Conservation (phyloP, 2,113 vertebrate genomes). For the Calidris pygmaea region DNA sequence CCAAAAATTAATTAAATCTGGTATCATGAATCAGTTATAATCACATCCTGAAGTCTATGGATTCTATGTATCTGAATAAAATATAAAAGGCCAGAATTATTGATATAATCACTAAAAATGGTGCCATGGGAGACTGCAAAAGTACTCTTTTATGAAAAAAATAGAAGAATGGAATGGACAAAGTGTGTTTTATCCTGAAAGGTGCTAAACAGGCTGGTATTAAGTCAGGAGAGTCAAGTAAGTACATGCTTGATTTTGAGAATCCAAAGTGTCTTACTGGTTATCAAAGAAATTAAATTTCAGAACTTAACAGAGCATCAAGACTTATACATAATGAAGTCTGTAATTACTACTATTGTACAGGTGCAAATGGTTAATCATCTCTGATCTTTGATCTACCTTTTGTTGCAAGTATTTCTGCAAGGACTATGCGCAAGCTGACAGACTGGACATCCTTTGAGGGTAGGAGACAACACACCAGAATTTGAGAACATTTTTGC, state of each 20-base stretch:
- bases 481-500: constrained; percentile 88
- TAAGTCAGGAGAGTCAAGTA: background rate
- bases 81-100: background rate
- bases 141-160: background rate
- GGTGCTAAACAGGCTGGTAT: background rate
- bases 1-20: background rate
- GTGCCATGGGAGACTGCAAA: background rate
- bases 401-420: constrained; percentile 95
- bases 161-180: background rate
- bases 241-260: background rate
- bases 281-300: background rate
- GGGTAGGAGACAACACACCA: constrained; percentile 91
- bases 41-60: background rate
- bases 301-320: background rate
- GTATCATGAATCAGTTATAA: background rate
- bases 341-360: background rate
- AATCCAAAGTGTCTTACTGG: background rate
- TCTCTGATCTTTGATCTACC: constrained; percentile 73
- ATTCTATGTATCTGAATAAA: background rate
- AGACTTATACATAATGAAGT: background rate
- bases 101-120: background rate
- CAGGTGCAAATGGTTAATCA: background rate
- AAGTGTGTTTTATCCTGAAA: background rate
- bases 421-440: constrained; percentile 90
- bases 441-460: constrained; percentile 88